These are phyloP conservation scores for Salvator merianae DNA, from an alignment of 2,113 vertebrate species.

Conservation along the genomic window DNA sequence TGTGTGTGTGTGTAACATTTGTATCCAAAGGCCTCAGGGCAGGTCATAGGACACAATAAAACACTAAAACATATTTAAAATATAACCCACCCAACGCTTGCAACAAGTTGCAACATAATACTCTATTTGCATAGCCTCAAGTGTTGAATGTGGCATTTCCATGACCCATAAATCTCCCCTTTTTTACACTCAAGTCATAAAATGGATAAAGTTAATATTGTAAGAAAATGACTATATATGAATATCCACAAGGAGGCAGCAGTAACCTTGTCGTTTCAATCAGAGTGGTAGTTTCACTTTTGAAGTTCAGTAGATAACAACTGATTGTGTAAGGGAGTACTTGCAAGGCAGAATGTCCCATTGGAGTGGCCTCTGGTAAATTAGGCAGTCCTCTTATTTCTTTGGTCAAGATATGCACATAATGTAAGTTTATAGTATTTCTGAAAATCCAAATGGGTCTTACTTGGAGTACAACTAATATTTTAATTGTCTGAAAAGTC, in stretches of 20 bases:
- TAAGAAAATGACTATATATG: not conserved
- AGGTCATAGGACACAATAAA: too few relatives aligned
- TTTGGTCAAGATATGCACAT: slow-evolving; percentile 4
- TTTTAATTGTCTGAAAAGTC: too few relatives aligned
- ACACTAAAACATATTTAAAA: too few relatives aligned
- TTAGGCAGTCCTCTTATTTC: slow-evolving; percentile 38
- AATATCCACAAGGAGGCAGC: slow-evolving; percentile 71
- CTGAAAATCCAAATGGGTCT: not conserved
- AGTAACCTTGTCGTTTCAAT: slow-evolving; percentile 49
- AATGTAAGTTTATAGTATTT: slow-evolving; percentile 13
- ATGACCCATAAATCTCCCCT: not conserved
- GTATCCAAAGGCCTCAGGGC: too few relatives aligned
- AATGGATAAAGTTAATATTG: not conserved
- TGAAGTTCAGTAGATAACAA: not conserved
- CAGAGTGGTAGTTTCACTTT: slow-evolving; percentile 3
- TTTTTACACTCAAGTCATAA: not conserved
- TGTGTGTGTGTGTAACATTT: too few relatives aligned
- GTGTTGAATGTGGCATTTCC: not conserved
- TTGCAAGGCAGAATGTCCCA: slow-evolving; percentile 20
- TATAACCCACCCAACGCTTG: too few relatives aligned
- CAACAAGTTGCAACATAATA: too few relatives aligned
- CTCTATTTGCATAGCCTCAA: not conserved
- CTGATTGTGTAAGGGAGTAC: slow-evolving; percentile 31
- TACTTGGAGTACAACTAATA: too few relatives aligned
- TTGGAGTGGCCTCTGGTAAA: not conserved